Conservation (phyloP, 2,888 invertebrate species). For the Bimastos eiseni region DNA sequence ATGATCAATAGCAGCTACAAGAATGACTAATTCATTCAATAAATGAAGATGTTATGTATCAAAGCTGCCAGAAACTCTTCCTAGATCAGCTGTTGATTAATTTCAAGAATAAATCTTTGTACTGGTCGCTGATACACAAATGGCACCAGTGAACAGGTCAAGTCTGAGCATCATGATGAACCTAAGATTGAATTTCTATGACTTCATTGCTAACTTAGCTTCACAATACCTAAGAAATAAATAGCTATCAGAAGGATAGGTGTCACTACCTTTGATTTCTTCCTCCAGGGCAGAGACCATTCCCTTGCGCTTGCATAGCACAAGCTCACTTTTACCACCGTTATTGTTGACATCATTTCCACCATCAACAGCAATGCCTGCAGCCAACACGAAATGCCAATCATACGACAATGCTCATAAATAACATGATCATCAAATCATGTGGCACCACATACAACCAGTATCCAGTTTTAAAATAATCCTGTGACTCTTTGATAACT, state of each 20-base stretch:
- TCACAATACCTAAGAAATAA: neutral
- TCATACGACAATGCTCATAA: neutral
- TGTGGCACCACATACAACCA: neutral
- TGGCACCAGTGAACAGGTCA: too few species aligned
- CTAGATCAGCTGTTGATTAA: too few species aligned
- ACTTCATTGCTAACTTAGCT: neutral
- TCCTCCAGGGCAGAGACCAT: conserved; percentile 90
- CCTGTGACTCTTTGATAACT: too few species aligned
- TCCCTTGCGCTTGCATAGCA: conserved; percentile 83
- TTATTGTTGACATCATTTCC: conserved; percentile 64
- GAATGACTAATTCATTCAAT: neutral
- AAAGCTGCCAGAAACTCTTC: neutral
- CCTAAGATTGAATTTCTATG: neutral
- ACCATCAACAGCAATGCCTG: conserved; percentile 61
- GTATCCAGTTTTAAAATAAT: neutral
- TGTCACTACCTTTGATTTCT: conserved; percentile 68
- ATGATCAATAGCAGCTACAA: neutral
- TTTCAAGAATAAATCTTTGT: too few species aligned
- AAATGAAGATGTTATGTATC: neutral
- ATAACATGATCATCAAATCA: neutral
- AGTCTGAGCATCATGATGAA: too few species aligned
- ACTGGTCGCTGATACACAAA: too few species aligned
- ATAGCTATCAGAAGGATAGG: neutral
- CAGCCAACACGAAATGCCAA: neutral
- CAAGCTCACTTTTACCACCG: conserved; percentile 67